Evolutionary conservation across 2,888 invertebrate genomes (phyloP).

Genomic region (Habroteleia sp.): DNA sequence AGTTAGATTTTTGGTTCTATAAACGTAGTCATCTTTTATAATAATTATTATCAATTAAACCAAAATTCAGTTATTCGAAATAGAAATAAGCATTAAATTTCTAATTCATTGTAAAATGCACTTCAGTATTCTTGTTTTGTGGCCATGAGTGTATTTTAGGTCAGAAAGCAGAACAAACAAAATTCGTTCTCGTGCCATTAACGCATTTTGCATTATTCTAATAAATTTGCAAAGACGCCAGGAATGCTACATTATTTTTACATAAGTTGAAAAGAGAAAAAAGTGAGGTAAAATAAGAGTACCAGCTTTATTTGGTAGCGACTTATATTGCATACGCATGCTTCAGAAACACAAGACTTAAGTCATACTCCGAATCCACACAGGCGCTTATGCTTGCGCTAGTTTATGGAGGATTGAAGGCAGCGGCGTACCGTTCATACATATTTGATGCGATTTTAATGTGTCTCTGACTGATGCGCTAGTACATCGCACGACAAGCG

Average conservation of each 20-base stretch:
- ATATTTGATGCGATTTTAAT: slow-evolving; percentile 81
- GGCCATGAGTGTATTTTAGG: too few species aligned
- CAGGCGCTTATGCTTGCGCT: slow-evolving; percentile 50
- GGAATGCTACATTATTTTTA: slow-evolving; percentile 37
- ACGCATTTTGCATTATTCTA: too few species aligned
- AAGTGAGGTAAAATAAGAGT: background rate
- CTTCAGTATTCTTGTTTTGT: too few species aligned
- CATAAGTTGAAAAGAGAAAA: slow-evolving; percentile 5
- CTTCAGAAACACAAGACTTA: slow-evolving; percentile 57
- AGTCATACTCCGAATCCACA: slow-evolving; percentile 45
- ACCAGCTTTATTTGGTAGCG: slow-evolving; percentile 31
- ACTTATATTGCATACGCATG: slow-evolving; percentile 60
- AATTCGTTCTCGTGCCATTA: too few species aligned
- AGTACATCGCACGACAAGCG: slow-evolving; percentile 60
- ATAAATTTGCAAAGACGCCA: too few species aligned
- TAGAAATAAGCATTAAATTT: too few species aligned
- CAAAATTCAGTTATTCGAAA: too few species aligned
- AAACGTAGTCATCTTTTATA: too few species aligned
- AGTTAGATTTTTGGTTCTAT: too few species aligned
- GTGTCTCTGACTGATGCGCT: slow-evolving; percentile 76
- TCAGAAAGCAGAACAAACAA: too few species aligned
- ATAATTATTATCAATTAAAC: too few species aligned
- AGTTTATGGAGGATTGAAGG: slow-evolving; percentile 62
- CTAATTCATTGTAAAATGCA: too few species aligned
- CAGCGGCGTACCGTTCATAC: slow-evolving; percentile 67